Evolutionary conservation across 2,888 invertebrate genomes (phyloP).

Genomic region (Volucella bombylans): DNA sequence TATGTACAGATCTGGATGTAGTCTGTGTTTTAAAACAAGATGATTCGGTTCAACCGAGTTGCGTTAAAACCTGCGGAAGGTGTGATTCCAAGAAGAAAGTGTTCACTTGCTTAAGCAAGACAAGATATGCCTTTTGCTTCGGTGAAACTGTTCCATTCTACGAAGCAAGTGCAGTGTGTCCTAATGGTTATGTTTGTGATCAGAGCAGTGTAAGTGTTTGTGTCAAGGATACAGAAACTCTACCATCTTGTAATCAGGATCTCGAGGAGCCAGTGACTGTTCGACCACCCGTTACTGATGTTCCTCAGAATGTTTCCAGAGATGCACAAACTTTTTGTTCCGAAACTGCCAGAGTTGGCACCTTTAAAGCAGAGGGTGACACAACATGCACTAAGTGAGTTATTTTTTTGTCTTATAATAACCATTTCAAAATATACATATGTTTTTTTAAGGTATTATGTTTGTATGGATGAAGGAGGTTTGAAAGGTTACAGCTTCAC

Average conservation of each 20-base stretch:
- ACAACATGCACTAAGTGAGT: conserved; percentile 59
- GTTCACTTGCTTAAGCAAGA: too few relatives aligned
- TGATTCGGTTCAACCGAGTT: background rate
- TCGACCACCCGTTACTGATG: too few relatives aligned
- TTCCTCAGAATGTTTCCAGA: background rate
- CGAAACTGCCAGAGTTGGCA: conserved; percentile 48
- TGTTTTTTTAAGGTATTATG: conserved; percentile 1
- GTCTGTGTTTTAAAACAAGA: conserved; percentile 4
- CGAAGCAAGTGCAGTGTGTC: conserved; percentile 58
- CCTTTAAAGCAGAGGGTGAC: conserved; percentile 61
- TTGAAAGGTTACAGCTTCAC: conserved; percentile 19
- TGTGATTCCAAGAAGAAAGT: too few relatives aligned
- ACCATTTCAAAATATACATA: too few relatives aligned
- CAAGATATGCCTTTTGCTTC: too few relatives aligned
- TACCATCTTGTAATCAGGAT: background rate
- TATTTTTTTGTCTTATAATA: background rate
- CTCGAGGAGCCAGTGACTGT: too few relatives aligned
- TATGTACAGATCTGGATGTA: conserved; percentile 6
- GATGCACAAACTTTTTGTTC: conserved; percentile 58
- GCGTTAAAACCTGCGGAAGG: conserved; percentile 37
- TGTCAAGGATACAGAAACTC: conserved; percentile 23
- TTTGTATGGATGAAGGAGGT: conserved; percentile 2
- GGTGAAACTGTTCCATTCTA: conserved; percentile 49
- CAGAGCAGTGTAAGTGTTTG: conserved; percentile 66
- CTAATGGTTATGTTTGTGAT: conserved; percentile 71